Evolutionary conservation across 2,797 vertebrate genomes (phyloP).

Genomic region (Melanitta fusca): DNA sequence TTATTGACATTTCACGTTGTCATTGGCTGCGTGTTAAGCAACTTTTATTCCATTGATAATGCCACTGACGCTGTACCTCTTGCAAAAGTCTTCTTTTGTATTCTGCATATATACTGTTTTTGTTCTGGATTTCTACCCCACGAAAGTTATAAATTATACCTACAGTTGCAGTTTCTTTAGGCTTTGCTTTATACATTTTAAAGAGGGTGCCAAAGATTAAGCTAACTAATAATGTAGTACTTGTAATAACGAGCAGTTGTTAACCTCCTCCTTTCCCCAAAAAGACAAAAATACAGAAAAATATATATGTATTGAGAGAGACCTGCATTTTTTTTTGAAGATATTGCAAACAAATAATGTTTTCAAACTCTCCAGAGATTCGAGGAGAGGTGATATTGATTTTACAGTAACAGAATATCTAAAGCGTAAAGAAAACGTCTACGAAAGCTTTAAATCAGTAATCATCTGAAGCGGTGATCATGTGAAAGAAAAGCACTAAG

Average conservation of each 20-base stretch:
- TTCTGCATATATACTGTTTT: not conserved
- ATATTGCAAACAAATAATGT: not conserved
- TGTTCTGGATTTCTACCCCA: not conserved
- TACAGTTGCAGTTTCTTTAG: not conserved
- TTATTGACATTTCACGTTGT: not conserved
- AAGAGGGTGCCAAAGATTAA: not conserved
- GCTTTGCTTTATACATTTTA: not conserved
- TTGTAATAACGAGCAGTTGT: not conserved
- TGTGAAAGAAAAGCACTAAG: not conserved
- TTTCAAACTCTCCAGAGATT: not conserved
- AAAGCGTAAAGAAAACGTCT: not conserved
- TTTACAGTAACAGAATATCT: not conserved
- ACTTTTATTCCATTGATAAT: not conserved
- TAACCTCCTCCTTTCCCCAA: no score
- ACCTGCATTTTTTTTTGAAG: not conserved
- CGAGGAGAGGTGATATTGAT: not conserved
- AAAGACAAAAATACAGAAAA: not conserved
- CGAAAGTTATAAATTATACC: not conserved
- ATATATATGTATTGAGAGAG: not conserved
- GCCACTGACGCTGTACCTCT: not conserved
- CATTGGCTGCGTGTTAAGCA: not conserved
- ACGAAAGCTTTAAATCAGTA: not conserved
- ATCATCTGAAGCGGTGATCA: not conserved
- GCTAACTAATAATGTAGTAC: not conserved
- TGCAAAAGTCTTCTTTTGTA: not conserved